Conservation (phyloP, 2,797 vertebrate genomes). For the Atherinosoma microstoma region DNA sequence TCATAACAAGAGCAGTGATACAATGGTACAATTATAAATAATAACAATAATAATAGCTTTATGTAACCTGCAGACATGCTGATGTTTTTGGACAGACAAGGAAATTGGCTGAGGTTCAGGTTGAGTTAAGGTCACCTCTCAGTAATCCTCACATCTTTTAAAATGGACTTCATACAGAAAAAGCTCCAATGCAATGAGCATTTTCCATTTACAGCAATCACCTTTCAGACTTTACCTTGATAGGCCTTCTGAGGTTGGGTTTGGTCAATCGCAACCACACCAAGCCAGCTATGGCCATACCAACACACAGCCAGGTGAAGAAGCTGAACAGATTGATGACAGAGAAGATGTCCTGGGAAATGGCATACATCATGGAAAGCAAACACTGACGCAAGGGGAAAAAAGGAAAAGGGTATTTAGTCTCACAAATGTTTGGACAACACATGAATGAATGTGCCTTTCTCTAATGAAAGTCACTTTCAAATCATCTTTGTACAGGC, state of each 20-base stretch:
- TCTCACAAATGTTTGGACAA: neutral
- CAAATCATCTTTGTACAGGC: neutral
- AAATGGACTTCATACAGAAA: neutral
- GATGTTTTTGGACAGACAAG: conserved; percentile 43
- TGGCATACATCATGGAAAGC: conserved; percentile 84
- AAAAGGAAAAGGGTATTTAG: conserved; percentile 16
- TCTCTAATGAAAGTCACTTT: neutral
- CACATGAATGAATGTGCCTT: neutral
- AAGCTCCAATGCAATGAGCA: neutral
- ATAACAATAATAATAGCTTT: conserved; percentile 15
- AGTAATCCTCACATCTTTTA: neutral
- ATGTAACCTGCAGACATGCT: conserved; percentile 41
- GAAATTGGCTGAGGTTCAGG: conserved; percentile 17
- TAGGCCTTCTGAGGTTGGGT: conserved; percentile 76
- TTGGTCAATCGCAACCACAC: conserved; percentile 81
- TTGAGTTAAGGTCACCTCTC: conserved; percentile 4
- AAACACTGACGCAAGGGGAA: conserved; percentile 69
- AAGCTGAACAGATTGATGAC: conserved; percentile 87
- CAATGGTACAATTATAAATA: conserved; percentile 57
- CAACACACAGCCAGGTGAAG: conserved; percentile 85
- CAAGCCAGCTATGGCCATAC: conserved; percentile 82
- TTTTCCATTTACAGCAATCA: neutral
- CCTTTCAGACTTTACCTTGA: conserved; percentile 74
- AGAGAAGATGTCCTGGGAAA: conserved; percentile 84
- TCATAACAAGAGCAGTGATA: conserved; percentile 46